Percentiles rank a stretch among this genome's conserved stretches.
Evolutionary conservation across 2,888 invertebrate genomes (phyloP).

Genomic region (Aphrophora alni): DNA sequence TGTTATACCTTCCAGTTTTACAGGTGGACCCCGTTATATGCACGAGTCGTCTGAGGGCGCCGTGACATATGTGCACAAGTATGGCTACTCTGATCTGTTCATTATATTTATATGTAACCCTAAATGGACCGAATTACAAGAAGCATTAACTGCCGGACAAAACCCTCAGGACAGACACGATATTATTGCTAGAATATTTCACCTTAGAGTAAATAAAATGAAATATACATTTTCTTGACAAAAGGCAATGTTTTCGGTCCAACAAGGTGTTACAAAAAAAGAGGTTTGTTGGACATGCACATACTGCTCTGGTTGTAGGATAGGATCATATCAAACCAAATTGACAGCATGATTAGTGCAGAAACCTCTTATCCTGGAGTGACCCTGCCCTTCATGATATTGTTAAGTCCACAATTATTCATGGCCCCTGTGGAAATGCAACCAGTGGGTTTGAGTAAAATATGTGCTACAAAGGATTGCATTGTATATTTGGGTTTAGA

Average conservation of each 20-base stretch:
- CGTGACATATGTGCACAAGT: conserved; percentile 50
- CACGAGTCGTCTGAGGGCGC: neutral
- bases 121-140: conserved; percentile 50
- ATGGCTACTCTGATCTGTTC: conserved; percentile 51
- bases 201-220: conserved; percentile 39
- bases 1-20: neutral
- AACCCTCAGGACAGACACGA: conserved; percentile 50
- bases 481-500: no score
- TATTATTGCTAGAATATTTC: conserved; percentile 39
- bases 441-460: no score
- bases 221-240: conserved; percentile 39
- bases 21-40: conserved; percentile 23
- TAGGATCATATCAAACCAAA: neutral
- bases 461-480: no score
- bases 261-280: conserved; percentile 17
- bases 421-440: neutral
- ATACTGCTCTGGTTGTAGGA: neutral
- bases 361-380: neutral
- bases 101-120: conserved; percentile 52
- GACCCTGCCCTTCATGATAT: neutral
- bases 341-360: neutral
- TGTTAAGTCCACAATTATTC: neutral
- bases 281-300: conserved; percentile 18
- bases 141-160: conserved; percentile 42
- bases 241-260: conserved; percentile 42